These are phyloP conservation scores for Lanistes nyassanus DNA, from an alignment of 1,140 invertebrate genomes.

Conservation along the genomic window DNA sequence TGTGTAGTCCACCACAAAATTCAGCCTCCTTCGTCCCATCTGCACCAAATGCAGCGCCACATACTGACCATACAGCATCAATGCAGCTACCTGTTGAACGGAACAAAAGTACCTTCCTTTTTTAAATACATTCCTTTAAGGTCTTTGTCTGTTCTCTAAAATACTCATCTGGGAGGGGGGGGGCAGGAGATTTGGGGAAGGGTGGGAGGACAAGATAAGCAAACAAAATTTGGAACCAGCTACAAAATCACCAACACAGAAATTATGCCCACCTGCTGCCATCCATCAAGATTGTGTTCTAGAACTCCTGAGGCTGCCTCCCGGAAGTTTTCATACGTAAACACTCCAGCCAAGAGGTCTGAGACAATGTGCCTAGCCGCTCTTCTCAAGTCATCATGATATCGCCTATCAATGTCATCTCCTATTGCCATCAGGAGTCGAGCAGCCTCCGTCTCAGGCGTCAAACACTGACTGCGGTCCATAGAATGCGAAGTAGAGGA, in stretches of 20 bases:
- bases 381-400: conserved; percentile 35
- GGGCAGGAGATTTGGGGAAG: background rate
- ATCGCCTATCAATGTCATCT: conserved; percentile 47
- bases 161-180: background rate
- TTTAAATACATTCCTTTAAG: background rate
- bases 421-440: conserved; percentile 46
- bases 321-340: conserved; percentile 45
- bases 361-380: conserved; percentile 32
- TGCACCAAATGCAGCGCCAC: conserved; percentile 41
- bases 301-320: conserved; percentile 38
- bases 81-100: conserved; percentile 44
- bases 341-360: conserved; percentile 16
- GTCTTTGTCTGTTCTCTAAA: background rate
- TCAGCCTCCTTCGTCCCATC: conserved; percentile 36
- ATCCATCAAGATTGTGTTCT: conserved; percentile 36
- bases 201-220: background rate
- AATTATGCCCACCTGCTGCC: conserved; percentile 43
- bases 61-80: conserved; percentile 51
- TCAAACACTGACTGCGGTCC: conserved; percentile 19
- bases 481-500: too few species aligned
- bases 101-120: background rate
- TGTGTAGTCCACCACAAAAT: conserved; percentile 45
- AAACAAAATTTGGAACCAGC: background rate
- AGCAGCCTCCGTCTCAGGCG: conserved; percentile 47
- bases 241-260: background rate